A percentile compares a stretch with the other conserved stretches of the same genome.
phyloP scores from a whole-genome alignment of 2,888 invertebrate species.

The Acheta domesticus region DNA sequence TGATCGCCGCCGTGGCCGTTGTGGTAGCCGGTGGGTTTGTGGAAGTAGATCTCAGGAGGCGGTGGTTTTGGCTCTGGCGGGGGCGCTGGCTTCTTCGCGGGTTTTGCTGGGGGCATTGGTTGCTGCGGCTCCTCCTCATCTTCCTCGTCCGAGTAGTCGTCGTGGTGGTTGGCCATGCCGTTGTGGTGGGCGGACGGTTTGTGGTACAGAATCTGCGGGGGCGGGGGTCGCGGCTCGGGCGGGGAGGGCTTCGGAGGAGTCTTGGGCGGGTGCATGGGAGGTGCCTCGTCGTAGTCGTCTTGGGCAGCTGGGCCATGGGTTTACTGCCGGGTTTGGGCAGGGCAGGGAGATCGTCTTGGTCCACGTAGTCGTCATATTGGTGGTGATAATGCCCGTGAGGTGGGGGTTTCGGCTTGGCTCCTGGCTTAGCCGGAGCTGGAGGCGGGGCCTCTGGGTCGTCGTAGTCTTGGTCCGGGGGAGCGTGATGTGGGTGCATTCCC shows the following conservation, averaged over 20 bases:
- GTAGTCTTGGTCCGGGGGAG: conserved; percentile 20
- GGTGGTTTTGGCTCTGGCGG: background rate
- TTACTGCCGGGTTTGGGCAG: background rate
- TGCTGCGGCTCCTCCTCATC: background rate
- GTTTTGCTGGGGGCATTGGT: conserved; percentile 5
- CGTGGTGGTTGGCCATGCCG: background rate
- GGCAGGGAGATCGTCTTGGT: background rate
- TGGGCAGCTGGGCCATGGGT: background rate
- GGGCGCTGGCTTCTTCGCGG: conserved; percentile 22
- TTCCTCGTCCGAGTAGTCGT: background rate
- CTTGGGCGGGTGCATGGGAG: conserved; percentile 24
- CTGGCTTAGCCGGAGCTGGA: background rate
- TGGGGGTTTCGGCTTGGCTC: background rate
- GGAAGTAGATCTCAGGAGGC: background rate
- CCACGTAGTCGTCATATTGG: background rate
- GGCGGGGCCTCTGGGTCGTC: conserved; percentile 20
- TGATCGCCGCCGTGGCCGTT: conserved; percentile 19
- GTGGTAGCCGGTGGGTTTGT: background rate
- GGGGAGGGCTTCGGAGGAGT: background rate
- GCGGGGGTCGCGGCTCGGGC: background rate
- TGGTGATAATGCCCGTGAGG: background rate
- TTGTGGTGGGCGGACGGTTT: background rate
- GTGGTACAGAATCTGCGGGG: background rate
- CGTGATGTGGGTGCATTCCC: background rate
- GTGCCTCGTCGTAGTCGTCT: conserved; percentile 23